Evolutionary conservation across 2,888 invertebrate species (phyloP), one percentile per base, ranked within the genome.

Genomic region (Gandaritis pyraliata): DNA sequence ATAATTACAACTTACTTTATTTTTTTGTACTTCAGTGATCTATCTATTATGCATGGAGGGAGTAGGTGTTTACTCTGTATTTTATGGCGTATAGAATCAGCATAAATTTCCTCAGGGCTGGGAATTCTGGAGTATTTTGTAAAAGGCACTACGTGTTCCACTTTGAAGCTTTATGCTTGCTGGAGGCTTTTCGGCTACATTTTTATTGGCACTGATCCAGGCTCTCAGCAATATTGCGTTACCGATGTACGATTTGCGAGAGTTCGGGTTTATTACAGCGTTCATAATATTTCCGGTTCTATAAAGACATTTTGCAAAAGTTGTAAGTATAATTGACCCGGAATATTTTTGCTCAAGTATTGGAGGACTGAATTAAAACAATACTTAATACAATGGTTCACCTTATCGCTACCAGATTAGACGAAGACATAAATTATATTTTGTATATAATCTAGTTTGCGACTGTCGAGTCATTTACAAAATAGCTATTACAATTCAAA

Each of bases 201-300:
- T 63, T 68, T 59, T 64, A 66, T 67, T 78, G 78, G 77, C 73
- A 52, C 55, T 11, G 43, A n/a, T 71, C 78, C 79, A 78, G 64
- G 70, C 71, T 72, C 66, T 73, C 62, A 55, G 65, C 62, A 54
- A 70, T 70, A 76, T 76, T 72, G 69, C 68, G 30, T 55, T 50
- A 45, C 52, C 43, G 46, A 58, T 49, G 47, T 58, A 53, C 52
- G 58, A 65, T 65, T 63, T 59, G 52, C 38, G 46, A 16, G 59
- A 62, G 41, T 50, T 57, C 18, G 18, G 13, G 56, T 60, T 66
- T 64, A 66, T 68, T 62, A 51, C 56, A 11, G 58, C 45, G 53
- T 50, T 49, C 58, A 43, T 61, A 50, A 55, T 36, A 60, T 58
- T 55, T 43, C 58, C 41, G 60, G 56, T 47, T 47, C 18, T 41